Evolutionary conservation across 2,888 invertebrate species (phyloP).

Genomic region (Drosophila picticornis): DNA sequence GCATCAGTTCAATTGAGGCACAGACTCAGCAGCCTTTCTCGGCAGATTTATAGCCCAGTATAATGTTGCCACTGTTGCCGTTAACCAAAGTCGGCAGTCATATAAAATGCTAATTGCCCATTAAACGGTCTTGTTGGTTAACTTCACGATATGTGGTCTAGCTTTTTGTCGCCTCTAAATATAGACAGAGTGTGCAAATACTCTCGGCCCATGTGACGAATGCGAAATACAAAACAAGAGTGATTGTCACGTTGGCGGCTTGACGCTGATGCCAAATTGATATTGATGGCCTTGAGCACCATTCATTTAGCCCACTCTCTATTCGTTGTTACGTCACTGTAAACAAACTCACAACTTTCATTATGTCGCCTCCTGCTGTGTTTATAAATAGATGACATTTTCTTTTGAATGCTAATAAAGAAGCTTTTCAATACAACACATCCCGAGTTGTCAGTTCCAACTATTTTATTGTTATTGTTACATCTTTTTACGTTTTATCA

Average conservation of each 20-base stretch:
- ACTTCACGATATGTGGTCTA: background rate
- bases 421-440: background rate
- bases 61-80: conserved; percentile 3
- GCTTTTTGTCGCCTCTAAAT: conserved; percentile 18
- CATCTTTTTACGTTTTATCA: background rate
- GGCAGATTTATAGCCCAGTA: conserved; percentile 32
- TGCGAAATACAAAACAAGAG: conserved; percentile 35
- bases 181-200: conserved; percentile 38
- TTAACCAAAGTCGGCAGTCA: background rate
- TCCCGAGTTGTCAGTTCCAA: background rate
- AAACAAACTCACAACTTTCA: conserved; percentile 17
- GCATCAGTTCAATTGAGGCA: conserved; percentile 32
- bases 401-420: conserved; percentile 6
- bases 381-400: conserved; percentile 45
- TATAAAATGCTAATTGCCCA: conserved; percentile 47
- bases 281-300: conserved; percentile 32
- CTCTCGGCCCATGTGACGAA: conserved; percentile 43
- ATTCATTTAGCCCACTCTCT: conserved; percentile 30
- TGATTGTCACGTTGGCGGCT: conserved; percentile 19
- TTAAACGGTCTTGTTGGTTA: conserved; percentile 31
- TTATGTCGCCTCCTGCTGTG: background rate
- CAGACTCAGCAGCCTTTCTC: conserved; percentile 5
- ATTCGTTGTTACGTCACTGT: conserved; percentile 29
- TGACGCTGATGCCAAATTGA: conserved; percentile 22
- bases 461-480: background rate